Conservation (phyloP, 2,888 invertebrate species). For the Microctonus brassicae region DNA sequence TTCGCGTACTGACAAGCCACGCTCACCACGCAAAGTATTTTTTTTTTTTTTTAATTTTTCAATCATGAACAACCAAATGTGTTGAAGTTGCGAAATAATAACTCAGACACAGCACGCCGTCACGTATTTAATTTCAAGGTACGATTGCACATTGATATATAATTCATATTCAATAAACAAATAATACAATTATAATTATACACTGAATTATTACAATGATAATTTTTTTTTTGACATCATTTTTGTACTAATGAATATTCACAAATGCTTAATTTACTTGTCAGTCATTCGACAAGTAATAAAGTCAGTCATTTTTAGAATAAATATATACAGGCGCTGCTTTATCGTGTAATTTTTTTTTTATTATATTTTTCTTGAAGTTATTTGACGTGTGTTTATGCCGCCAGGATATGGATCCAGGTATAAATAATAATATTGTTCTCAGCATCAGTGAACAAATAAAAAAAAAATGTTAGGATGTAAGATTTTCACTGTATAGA, state of each 20-base stretch:
- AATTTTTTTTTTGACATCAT: neutral
- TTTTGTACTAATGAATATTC: neutral
- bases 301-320: neutral
- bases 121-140: neutral
- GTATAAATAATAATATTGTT: constrained; percentile 37
- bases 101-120: neutral
- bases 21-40: constrained; percentile 43
- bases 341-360: constrained; percentile 15
- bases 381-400: constrained; percentile 43
- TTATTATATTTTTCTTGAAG: neutral
- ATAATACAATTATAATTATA: neutral
- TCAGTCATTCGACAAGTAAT: constrained; percentile 16
- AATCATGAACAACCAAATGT: neutral
- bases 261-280: constrained; percentile 8
- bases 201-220: too few relatives aligned
- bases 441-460: neutral
- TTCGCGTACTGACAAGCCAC: constrained; percentile 56
- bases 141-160: neutral
- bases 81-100: neutral
- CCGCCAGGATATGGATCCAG: constrained; percentile 52
- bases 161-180: neutral
- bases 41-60: constrained; percentile 21
- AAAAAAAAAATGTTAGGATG: neutral
- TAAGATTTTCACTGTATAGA: constrained; percentile 11
- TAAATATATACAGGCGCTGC: neutral